These are phyloP conservation scores for Cygnus buccinator DNA, from an alignment of 2,113 vertebrate genomes.

Conservation along the genomic window DNA sequence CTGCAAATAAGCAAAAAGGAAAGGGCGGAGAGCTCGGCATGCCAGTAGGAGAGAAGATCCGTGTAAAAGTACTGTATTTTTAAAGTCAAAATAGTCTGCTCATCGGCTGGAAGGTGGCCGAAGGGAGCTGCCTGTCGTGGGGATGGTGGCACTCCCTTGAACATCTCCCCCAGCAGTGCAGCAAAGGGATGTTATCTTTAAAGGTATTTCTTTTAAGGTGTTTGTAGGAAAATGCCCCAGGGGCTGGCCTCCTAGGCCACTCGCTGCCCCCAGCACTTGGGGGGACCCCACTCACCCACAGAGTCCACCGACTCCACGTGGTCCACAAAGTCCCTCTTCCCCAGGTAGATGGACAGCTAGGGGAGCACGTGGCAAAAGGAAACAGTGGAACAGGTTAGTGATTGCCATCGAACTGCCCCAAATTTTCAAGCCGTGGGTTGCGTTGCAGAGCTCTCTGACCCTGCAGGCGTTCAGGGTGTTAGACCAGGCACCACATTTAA, in stretches of 20 bases:
- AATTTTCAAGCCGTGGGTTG: too few relatives aligned
- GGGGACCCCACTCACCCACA: conserved; percentile 80
- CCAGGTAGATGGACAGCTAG: conserved; percentile 89
- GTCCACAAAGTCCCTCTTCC: conserved; percentile 90
- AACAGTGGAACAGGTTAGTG: background rate
- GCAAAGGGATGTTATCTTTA: background rate
- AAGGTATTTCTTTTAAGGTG: background rate
- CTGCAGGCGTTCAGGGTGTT: rapidly evolving
- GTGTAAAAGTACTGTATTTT: background rate
- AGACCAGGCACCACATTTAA: background rate
- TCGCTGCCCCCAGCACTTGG: background rate
- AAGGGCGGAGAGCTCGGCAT: rapidly evolving
- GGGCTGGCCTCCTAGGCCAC: rapidly evolving
- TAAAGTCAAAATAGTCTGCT: background rate
- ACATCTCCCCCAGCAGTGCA: rapidly evolving
- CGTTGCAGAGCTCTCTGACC: rapidly evolving
- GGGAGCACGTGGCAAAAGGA: background rate
- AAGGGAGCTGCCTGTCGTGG: background rate
- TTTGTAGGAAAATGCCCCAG: background rate
- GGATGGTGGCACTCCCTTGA: rapidly evolving
- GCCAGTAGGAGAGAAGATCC: background rate
- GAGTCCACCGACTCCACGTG: conserved; percentile 81
- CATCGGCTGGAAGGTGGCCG: background rate
- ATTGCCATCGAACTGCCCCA: background rate
- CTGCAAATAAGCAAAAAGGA: conserved; percentile 63